Evolutionary conservation across 1,140 invertebrate genomes (phyloP).

Genomic region (Aethina tumida): DNA sequence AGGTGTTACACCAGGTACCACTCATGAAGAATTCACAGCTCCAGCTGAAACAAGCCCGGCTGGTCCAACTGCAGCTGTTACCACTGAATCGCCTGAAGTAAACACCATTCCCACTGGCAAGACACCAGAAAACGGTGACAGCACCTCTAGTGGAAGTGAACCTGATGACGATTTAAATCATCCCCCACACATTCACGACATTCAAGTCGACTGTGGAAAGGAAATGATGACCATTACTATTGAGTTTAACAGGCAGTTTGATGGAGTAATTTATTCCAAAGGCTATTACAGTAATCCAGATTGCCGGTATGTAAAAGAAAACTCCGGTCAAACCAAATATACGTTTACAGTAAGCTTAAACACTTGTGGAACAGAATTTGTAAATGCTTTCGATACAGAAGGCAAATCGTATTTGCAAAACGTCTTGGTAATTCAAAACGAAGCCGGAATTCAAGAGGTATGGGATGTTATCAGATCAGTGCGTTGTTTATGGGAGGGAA

Average conservation of each 20-base stretch:
- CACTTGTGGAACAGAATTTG: slow-evolving; percentile 70
- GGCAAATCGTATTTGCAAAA: slow-evolving; percentile 73
- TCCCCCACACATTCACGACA: slow-evolving; percentile 63
- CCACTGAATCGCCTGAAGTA: slow-evolving; percentile 4
- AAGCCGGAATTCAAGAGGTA: slow-evolving; percentile 69
- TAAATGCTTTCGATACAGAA: slow-evolving; percentile 63
- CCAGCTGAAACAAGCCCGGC: slow-evolving; percentile 3
- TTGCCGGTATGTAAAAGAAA: slow-evolving; percentile 62
- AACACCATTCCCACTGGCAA: slow-evolving; percentile 15
- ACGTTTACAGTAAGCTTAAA: slow-evolving; percentile 68
- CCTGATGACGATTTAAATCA: slow-evolving; percentile 43
- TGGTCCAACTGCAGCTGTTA: not conserved
- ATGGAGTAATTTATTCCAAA: slow-evolving; percentile 76
- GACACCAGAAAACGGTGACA: slow-evolving; percentile 5
- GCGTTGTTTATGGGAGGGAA: slow-evolving; percentile 73
- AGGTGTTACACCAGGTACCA: not conserved
- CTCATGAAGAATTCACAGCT: slow-evolving; percentile 2
- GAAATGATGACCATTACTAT: slow-evolving; percentile 75
- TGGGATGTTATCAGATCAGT: slow-evolving; percentile 73
- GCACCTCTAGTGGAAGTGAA: slow-evolving; percentile 6
- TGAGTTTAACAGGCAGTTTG: slow-evolving; percentile 64
- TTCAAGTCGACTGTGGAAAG: slow-evolving; percentile 68
- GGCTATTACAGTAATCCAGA: slow-evolving; percentile 59
- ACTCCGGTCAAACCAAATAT: slow-evolving; percentile 57
- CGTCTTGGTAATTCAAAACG: slow-evolving; percentile 69